A percentile compares a stretch with the other conserved stretches of the same genome.
Evolutionary conservation across 2,888 invertebrate genomes (phyloP).

Genomic region (Anodontia alba): DNA sequence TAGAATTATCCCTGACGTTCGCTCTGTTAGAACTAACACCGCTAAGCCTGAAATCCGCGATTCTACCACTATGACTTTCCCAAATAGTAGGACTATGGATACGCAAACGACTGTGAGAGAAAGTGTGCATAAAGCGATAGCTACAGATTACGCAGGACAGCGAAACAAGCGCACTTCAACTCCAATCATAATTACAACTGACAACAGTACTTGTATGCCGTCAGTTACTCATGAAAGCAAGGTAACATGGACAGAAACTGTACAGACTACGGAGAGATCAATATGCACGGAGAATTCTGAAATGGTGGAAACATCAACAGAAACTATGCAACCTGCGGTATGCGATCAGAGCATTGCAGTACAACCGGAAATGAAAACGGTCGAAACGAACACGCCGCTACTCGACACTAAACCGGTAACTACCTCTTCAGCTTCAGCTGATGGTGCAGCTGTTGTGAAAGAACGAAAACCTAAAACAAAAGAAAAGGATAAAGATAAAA

Average conservation of each 20-base stretch:
- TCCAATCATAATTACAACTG: conserved; percentile 59
- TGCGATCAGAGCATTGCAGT: conserved; percentile 65
- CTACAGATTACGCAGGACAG: conserved; percentile 72
- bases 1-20: conserved; percentile 60
- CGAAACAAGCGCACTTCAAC: conserved; percentile 70
- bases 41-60: conserved; percentile 42
- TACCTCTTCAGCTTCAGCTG: conserved; percentile 24
- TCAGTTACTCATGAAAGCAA: conserved; percentile 61
- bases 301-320: conserved; percentile 64
- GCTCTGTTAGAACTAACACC: conserved; percentile 66
- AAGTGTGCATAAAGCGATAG: conserved; percentile 52
- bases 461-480: conserved; percentile 52
- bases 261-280: conserved; percentile 74
- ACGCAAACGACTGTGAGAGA: conserved; percentile 65
- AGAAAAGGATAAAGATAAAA: conserved; percentile 45
- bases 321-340: conserved; percentile 57
- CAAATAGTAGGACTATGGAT: conserved; percentile 52
- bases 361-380: conserved; percentile 57
- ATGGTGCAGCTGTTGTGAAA: conserved; percentile 29
- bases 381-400: conserved; percentile 67
- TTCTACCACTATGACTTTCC: conserved; percentile 62
- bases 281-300: conserved; percentile 64
- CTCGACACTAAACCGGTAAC: conserved; percentile 31
- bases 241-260: conserved; percentile 72
- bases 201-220: conserved; percentile 73